Conservation (phyloP, 2,888 invertebrate genomes). For the Schizotus pectinicornis region DNA sequence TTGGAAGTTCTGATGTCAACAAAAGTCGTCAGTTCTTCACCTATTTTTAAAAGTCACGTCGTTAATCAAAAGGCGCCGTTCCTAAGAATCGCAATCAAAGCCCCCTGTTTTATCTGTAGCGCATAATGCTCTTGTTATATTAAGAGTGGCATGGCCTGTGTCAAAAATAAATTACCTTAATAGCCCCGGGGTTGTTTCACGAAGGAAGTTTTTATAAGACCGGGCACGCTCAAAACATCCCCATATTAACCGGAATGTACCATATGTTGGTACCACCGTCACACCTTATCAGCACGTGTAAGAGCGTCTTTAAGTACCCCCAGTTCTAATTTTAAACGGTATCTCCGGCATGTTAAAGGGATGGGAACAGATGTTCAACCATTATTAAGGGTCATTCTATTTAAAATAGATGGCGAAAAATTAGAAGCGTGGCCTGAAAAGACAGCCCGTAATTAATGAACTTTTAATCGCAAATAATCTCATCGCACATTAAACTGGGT, state of each 20-base stretch:
- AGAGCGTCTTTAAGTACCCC: constrained; percentile 24
- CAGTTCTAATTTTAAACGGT: constrained; percentile 27
- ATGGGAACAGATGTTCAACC: constrained; percentile 26
- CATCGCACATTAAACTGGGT: constrained; percentile 13
- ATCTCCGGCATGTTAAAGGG: constrained; percentile 29
- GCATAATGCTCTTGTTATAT: not conserved
- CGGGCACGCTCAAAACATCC: constrained; percentile 16
- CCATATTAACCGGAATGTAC: constrained; percentile 19
- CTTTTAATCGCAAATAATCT: constrained; percentile 13
- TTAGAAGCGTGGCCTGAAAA: constrained; percentile 7
- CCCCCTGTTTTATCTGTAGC: not conserved
- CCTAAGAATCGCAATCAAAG: not conserved
- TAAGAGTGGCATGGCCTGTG: constrained; percentile 6
- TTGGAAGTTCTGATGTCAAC: constrained; percentile 4
- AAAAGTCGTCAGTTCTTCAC: not conserved
- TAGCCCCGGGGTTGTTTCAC: not conserved
- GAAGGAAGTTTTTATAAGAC: constrained; percentile 1
- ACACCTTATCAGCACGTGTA: constrained; percentile 31
- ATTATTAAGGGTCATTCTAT: constrained; percentile 21
- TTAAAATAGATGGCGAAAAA: constrained; percentile 7
- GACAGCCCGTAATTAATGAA: constrained; percentile 9
- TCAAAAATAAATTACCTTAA: constrained; percentile 16
- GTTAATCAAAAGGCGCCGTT: not conserved
- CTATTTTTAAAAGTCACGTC: too few relatives aligned
- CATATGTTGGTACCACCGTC: constrained; percentile 23